Percentiles rank a stretch among this genome's conserved stretches.
phyloP scores from a whole-genome alignment of 2,888 invertebrate species.

The Lathronympha strigana region DNA sequence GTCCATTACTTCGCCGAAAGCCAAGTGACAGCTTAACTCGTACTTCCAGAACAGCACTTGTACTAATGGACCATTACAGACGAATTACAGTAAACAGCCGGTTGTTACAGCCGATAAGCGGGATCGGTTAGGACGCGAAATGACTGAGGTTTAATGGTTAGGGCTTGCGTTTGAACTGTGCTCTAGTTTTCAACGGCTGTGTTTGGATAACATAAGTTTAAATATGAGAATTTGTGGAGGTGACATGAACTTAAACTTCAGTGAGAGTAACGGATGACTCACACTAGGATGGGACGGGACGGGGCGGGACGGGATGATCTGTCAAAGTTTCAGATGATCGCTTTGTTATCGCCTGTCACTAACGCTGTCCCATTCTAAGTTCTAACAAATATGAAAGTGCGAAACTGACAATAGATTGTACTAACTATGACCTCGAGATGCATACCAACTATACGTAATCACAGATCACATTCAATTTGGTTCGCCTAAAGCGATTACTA shows the following conservation, averaged over 20 bases:
- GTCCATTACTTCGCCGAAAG: constrained; percentile 23
- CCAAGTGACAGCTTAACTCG: constrained; percentile 39
- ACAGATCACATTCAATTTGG: not conserved
- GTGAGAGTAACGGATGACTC: no score
- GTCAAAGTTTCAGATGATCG: no score
- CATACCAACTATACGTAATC: not conserved
- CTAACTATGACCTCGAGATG: no score
- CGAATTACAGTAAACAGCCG: constrained; percentile 33
- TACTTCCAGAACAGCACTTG: constrained; percentile 2
- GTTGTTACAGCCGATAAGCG: constrained; percentile 28
- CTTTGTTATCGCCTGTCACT: no score
- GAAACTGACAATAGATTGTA: no score
- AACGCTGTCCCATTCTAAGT: no score
- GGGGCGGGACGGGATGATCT: no score
- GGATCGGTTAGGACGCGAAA: constrained; percentile 18
- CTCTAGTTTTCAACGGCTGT: constrained; percentile 8
- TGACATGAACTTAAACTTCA: no score
- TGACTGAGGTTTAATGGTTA: constrained; percentile 15
- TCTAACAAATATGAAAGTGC: no score
- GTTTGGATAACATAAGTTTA: not conserved
- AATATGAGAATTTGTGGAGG: not conserved
- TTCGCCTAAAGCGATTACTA: not conserved
- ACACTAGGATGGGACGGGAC: no score
- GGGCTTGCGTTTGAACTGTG: constrained; percentile 10
- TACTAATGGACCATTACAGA: constrained; percentile 32